A percentile compares a stretch with the other conserved stretches of the same genome.
Evolutionary conservation across 2,113 vertebrate species (phyloP).

Genomic region (Dromaius novaehollandiae): DNA sequence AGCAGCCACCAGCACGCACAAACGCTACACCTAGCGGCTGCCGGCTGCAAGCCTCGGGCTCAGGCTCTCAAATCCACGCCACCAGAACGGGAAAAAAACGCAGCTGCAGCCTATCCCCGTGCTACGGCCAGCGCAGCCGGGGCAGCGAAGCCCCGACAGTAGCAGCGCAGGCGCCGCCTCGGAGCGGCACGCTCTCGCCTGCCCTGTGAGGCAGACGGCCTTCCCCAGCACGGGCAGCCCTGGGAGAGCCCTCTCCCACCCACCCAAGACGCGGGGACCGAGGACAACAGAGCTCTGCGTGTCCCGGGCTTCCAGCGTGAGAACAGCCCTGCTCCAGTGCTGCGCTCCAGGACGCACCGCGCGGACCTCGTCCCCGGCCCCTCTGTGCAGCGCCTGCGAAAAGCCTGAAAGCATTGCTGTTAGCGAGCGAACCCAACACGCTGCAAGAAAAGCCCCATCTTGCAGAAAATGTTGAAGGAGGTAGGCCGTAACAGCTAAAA

Average conservation of each 20-base stretch:
- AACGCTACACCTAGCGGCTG: no score
- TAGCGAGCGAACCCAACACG: neutral
- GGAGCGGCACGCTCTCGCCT: no score
- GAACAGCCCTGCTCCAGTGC: neutral
- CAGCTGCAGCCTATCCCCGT: neutral
- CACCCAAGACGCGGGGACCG: accelerated
- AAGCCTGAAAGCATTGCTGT: neutral
- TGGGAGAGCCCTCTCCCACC: neutral
- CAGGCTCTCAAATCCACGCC: neutral
- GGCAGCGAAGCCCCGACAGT: neutral
- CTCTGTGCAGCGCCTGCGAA: neutral
- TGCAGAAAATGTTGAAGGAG: neutral
- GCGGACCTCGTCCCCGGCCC: no score
- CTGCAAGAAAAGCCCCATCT: neutral
- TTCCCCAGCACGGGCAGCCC: neutral
- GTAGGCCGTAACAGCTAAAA: accelerated
- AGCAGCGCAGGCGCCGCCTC: neutral
- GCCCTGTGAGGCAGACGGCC: neutral
- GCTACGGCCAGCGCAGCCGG: no score
- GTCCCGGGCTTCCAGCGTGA: accelerated
- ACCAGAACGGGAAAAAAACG: neutral
- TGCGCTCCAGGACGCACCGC: accelerated
- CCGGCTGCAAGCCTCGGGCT: neutral
- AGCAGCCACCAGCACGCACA: neutral
- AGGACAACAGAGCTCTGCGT: accelerated